Percentiles rank a stretch among this genome's conserved stretches.
Evolutionary conservation across 2,797 vertebrate species (phyloP).

Genomic region (Zalophus californianus): DNA sequence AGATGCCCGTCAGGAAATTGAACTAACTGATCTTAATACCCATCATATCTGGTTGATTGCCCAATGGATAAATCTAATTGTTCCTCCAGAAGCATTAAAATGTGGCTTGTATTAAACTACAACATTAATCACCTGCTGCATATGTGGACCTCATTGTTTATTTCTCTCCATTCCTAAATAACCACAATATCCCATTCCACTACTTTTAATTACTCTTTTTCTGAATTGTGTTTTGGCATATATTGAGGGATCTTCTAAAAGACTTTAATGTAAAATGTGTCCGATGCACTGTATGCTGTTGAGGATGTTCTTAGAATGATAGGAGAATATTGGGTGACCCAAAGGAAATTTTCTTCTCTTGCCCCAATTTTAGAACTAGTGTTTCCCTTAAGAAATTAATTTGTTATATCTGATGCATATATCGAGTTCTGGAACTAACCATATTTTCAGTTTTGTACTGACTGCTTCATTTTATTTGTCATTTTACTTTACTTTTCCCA

Average conservation of each 20-base stretch:
- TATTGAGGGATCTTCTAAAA: not conserved
- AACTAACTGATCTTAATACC: not conserved
- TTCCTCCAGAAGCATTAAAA: slow-evolving; percentile 2
- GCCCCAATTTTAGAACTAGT: not conserved
- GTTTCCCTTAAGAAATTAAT: not conserved
- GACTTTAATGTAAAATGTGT: not conserved
- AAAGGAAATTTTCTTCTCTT: slow-evolving; percentile 14
- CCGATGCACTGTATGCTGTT: not conserved
- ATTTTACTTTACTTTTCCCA: not conserved
- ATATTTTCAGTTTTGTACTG: not conserved
- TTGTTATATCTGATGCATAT: not conserved
- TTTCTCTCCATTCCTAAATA: slow-evolving; percentile 16
- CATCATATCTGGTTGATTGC: not conserved
- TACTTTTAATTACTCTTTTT: slow-evolving; percentile 38
- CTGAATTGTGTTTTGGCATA: not conserved
- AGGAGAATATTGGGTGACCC: not conserved
- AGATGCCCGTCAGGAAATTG: not conserved
- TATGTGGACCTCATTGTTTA: not conserved
- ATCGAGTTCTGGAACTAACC: not conserved
- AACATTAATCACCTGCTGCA: not conserved
- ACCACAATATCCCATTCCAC: not conserved
- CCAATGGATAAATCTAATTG: not conserved
- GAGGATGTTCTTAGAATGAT: not conserved
- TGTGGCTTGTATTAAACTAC: not conserved
- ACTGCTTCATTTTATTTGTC: slow-evolving; percentile 16